Evolutionary conservation across 2,113 vertebrate species (phyloP).

Genomic region (Siphamia tubifer): DNA sequence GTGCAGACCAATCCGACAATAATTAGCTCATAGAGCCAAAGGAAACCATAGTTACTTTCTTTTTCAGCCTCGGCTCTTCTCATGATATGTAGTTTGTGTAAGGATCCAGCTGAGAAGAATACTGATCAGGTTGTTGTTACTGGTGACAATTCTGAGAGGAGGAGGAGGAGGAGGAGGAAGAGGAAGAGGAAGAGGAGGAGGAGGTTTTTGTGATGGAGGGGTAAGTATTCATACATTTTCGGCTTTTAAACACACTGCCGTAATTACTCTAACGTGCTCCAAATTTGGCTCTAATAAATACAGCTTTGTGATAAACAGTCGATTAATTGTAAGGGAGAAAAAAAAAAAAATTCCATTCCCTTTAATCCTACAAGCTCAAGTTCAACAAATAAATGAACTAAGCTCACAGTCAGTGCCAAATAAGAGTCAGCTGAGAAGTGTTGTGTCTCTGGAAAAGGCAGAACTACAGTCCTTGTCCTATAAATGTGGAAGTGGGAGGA

Average conservation of each 20-base stretch:
- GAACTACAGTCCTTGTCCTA: not conserved
- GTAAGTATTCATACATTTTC: constrained; percentile 49
- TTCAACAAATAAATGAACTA: constrained; percentile 31
- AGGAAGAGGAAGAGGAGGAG: too few relatives aligned
- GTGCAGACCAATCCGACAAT: not conserved
- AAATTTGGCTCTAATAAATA: constrained; percentile 1
- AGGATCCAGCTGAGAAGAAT: constrained; percentile 54
- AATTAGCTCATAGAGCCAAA: constrained; percentile 17
- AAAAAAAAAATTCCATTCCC: constrained; percentile 36
- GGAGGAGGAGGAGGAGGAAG: too few relatives aligned
- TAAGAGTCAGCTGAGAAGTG: constrained; percentile 41
- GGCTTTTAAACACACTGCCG: constrained; percentile 8
- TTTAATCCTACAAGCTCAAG: constrained; percentile 27
- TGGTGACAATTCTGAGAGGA: constrained; percentile 40
- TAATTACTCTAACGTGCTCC: not conserved
- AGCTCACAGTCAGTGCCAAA: constrained; percentile 30
- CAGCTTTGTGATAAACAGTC: constrained; percentile 12
- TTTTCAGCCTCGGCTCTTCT: constrained; percentile 33
- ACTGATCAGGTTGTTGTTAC: constrained; percentile 59
- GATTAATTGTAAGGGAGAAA: not conserved
- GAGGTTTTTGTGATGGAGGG: constrained; percentile 55
- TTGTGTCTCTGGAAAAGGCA: constrained; percentile 14
- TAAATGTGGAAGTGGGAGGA: not conserved
- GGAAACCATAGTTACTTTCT: constrained; percentile 19
- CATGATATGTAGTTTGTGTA: constrained; percentile 39